phyloP scores from a whole-genome alignment of 1,140 invertebrate species.

The Dufourea novaeangliae region DNA sequence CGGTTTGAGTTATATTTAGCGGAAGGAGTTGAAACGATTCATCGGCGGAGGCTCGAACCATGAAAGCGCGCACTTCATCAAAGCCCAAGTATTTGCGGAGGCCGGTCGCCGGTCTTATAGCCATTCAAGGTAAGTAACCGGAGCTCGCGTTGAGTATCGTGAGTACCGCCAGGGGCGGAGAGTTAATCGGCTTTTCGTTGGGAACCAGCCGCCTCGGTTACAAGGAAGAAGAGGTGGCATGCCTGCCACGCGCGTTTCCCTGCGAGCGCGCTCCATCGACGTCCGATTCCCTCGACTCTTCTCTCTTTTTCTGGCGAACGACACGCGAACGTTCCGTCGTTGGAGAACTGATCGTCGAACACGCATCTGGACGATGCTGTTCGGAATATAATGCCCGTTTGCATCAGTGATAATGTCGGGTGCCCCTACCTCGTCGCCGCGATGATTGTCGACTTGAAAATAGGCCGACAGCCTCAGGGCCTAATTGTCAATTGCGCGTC shows the following conservation, averaged over 20 bases:
- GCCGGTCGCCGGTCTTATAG: constrained; percentile 35
- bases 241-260: constrained; percentile 12
- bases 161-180: constrained; percentile 51
- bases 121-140: constrained; percentile 60
- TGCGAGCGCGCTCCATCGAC: not conserved
- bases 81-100: constrained; percentile 52
- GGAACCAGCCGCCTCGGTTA: constrained; percentile 40
- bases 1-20: constrained; percentile 41
- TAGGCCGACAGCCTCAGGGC: constrained; percentile 19
- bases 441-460: constrained; percentile 15
- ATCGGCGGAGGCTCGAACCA: constrained; percentile 55
- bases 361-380: not conserved
- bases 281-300: not conserved
- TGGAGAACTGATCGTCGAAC: not conserved
- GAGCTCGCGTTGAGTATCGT: constrained; percentile 63
- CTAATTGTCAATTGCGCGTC: constrained; percentile 31
- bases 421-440: too few relatives aligned
- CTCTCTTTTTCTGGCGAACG: not conserved
- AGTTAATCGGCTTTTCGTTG: constrained; percentile 61
- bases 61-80: constrained; percentile 64
- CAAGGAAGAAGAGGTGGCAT: not conserved
- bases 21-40: constrained; percentile 60
- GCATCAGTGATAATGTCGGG: not conserved
- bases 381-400: not conserved
- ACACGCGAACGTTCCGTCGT: not conserved